Base-by-base conservation (phyloP, 2,113 vertebrate genomes). In the Ifrita kowaldi region DNA sequence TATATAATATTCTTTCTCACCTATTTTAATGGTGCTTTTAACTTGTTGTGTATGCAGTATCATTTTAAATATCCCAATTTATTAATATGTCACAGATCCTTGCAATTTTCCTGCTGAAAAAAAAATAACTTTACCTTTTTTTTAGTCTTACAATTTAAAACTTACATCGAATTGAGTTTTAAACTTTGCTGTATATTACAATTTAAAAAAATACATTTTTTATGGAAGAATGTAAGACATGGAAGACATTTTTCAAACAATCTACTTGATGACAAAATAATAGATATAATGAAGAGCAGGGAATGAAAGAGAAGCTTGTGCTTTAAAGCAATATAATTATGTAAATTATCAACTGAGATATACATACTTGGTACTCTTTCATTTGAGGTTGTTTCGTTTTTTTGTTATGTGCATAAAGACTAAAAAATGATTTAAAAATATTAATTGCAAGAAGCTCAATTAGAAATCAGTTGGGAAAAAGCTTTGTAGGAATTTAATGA, bases 261-360 rank as follows among this genome's bases (percentile, higher is more conserved):
- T 91, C 37, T 59, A 69, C 50, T 62, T 93, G 76, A 80, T 85
- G 47, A 69, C n/a, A 80, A 93, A 93, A 92, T 91, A 87, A 79
- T 68, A 64, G 63, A 57, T 79, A 64, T 73, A 93, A 90, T 85
- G 50, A 92, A 86, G 15, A 73, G 22, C 41, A 42, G 35, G 14
- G 30, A 88, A 71, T 79, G 55, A 88, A 90, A 90, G 41, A 60
- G 37, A 83, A 74, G 42, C 22, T 69, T 77, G 46, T 65, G 75
- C 78, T 80, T 77, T 65, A 70, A 84, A 95, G 50, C 21, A 76
- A 80, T 84, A 39, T 84, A 83, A 90, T 86, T 92, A 86, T 81
- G 84, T 41, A 80, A 90, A 88, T 86, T 69, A 77, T 64, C 32
- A 47, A 44, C 30, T 59, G 21, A 76, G 41, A 64, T 64, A 49